Evolutionary conservation across 1,140 invertebrate genomes (phyloP).

Genomic region (Aradophagus sp.): DNA sequence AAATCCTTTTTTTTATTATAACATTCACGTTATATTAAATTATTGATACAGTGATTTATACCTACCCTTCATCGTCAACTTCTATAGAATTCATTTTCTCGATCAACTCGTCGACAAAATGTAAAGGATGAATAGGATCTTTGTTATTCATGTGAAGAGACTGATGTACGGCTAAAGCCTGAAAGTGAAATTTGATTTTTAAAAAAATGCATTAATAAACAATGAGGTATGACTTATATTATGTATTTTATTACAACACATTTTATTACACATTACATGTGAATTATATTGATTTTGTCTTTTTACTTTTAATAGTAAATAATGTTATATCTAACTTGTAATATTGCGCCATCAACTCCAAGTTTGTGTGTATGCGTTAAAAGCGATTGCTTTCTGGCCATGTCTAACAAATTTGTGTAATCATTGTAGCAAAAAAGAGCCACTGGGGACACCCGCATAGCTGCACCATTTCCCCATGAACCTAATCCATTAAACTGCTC

Average conservation of each 20-base stretch:
- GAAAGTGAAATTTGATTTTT: constrained; percentile 33
- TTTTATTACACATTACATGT: background rate
- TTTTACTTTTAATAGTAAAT: too few species aligned
- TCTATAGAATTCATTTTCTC: constrained; percentile 79
- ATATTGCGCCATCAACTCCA: constrained; percentile 81
- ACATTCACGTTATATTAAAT: background rate
- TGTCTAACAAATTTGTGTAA: constrained; percentile 74
- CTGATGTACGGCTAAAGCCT: constrained; percentile 78
- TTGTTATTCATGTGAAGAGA: constrained; percentile 72
- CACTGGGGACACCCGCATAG: constrained; percentile 85
- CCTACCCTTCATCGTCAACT: constrained; percentile 72
- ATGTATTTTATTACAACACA: background rate
- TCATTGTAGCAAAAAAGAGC: constrained; percentile 79
- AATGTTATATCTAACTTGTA: constrained; percentile 77
- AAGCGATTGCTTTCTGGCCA: constrained; percentile 73
- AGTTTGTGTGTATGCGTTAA: constrained; percentile 83
- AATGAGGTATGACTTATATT: too few species aligned
- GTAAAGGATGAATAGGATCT: constrained; percentile 69
- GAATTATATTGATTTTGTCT: too few species aligned
- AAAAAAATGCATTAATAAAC: too few species aligned
- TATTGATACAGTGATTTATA: background rate
- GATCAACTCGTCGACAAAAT: constrained; percentile 77
- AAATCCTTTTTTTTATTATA: too few species aligned
- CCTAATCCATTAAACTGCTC: constrained; percentile 83
- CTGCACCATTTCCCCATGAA: constrained; percentile 86